Evolutionary conservation across 1,140 invertebrate species (phyloP), one percentile per base, ranked within the genome.

Genomic region (Chelonus insularis): DNA sequence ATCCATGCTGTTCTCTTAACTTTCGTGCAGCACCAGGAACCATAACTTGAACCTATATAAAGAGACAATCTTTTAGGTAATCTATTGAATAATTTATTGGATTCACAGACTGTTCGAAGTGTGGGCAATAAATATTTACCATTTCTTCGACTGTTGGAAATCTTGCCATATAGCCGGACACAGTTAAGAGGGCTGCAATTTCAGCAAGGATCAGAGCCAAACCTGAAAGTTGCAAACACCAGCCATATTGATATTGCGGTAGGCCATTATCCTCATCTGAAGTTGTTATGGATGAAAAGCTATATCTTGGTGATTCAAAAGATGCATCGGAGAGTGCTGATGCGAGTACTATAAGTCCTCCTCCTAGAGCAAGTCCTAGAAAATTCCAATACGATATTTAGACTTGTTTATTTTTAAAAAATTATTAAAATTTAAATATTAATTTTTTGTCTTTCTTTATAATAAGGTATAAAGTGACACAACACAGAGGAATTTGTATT

Each of bases 181-280:
- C 84, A 41, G 84, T 86, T 55, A 89, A 79, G 14, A 87, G 79
- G 1, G 86, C 89, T 0, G 87, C 85, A 50, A 89, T 72, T 76
- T 90, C 87, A 6, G 87, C 84, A 66, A 87, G 79, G 60, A 90
- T 85, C 61, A 90, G 82, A 37, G 87, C 86, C 36, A 84, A 78
- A 21, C 87, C 85, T 4, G 88, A 87, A 9, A 87, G 82, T 67
- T 89, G 85, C 71, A 90, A 89, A 58, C 87, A 88, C 87, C 87
- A 89, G 43, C 88, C 89, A 72, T 90, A 91, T 18, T 83, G 81
- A 75, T 87, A 88, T 62, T 85, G 82, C 65, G 84, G 86, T 52
- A 79, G 60, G 57, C 72, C 72, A 43, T 75, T 75, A 57, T 79
- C 74, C 11, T 79, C 76, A 20, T 70, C 62, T 56, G 73, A 69